Percentiles rank a stretch among this genome's conserved stretches.
These are phyloP conservation scores for Manis pentadactyla DNA, from an alignment of 2,797 vertebrate genomes.

Conservation along the genomic window DNA sequence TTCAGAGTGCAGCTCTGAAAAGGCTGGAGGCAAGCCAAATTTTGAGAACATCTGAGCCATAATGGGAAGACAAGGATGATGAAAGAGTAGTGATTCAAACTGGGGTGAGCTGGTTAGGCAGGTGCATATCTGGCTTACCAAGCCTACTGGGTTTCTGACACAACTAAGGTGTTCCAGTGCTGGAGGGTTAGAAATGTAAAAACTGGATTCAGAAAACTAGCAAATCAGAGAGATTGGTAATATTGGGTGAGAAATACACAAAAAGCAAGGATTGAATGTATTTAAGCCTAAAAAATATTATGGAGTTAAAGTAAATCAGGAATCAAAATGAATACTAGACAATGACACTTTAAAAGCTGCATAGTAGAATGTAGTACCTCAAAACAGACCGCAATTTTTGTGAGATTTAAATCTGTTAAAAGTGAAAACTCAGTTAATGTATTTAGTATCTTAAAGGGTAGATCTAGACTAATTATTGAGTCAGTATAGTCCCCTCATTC, in stretches of 20 bases:
- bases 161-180: not conserved
- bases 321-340: not conserved
- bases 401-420: not conserved
- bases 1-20: not conserved
- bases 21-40: conserved; percentile 6
- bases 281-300: conserved; percentile 10
- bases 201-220: not conserved
- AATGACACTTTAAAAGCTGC: conserved; percentile 15
- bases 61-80: not conserved
- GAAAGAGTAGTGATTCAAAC: not conserved
- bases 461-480: not conserved
- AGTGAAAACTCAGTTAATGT: not conserved
- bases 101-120: not conserved
- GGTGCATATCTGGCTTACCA: not conserved
- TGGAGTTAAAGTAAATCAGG: not conserved
- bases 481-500: not conserved
- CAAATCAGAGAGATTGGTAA: not conserved
- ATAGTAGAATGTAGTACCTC: not conserved
- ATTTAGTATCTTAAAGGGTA: not conserved
- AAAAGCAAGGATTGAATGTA: not conserved
- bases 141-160: not conserved
- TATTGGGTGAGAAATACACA: not conserved
- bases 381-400: not conserved
- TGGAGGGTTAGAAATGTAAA: not conserved
- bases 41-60: not conserved